Conservation (phyloP, 1,140 invertebrate species). For the Chrysomallon squamiferum region DNA sequence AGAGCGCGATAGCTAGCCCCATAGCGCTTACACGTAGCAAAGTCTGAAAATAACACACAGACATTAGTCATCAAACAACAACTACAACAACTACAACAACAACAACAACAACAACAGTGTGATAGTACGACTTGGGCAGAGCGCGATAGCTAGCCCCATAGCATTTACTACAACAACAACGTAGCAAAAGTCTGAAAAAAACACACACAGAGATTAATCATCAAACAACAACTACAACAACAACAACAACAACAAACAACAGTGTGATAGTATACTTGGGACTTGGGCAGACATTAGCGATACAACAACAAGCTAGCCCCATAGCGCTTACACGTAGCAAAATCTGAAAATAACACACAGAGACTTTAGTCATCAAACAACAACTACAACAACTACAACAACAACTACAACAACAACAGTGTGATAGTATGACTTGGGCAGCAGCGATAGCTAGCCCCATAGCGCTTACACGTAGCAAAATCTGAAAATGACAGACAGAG, state of each 20-base stretch:
- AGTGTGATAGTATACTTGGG: no score
- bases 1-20: conserved; percentile 97
- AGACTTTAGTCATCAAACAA: conserved; percentile 77
- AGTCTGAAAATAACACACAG: conserved; percentile 69
- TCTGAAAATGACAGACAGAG: conserved; percentile 67
- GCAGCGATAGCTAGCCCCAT: conserved; percentile 95
- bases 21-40: conserved; percentile 90
- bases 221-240: neutral
- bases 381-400: no score
- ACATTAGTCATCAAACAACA: neutral
- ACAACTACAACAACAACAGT: no score
- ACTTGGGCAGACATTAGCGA: conserved; percentile 87
- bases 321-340: conserved; percentile 91
- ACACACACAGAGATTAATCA: neutral
- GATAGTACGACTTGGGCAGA: conserved; percentile 83
- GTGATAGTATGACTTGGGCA: conserved; percentile 85
- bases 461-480: conserved; percentile 89
- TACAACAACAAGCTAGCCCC: conserved; percentile 97
- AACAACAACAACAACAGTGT: no score
- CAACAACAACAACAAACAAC: no score
- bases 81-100: no score
- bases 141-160: conserved; percentile 97
- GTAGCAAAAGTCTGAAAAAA: conserved; percentile 80
- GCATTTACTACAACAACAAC: conserved; percentile 91
- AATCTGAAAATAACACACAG: conserved; percentile 70